phyloP scores from a whole-genome alignment of 2,888 invertebrate genomes.

The Holacanthella duospinosa region DNA sequence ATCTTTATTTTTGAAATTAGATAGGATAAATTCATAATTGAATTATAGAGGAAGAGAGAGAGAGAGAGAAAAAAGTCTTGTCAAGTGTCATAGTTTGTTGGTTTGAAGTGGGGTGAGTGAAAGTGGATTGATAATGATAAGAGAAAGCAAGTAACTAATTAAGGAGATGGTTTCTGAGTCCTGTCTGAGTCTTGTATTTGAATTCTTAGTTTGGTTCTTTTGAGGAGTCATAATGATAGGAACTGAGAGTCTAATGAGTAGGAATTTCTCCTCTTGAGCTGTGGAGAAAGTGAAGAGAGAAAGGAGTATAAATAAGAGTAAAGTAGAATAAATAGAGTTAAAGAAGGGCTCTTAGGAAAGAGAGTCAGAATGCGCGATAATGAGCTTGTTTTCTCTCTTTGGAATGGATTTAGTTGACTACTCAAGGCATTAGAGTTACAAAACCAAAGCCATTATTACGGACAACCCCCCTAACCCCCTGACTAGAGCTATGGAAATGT shows the following conservation, averaged over 20 bases:
- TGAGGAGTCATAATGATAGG: background rate
- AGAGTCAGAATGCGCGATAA: conserved; percentile 13
- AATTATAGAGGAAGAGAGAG: background rate
- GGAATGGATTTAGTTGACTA: background rate
- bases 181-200: background rate
- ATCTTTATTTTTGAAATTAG: background rate
- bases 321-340: background rate
- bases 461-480: background rate
- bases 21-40: background rate
- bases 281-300: background rate
- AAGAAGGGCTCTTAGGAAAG: background rate
- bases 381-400: conserved; percentile 16
- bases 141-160: conserved; percentile 9
- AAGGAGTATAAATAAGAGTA: background rate
- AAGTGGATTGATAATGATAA: conserved; percentile 7
- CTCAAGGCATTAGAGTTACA: background rate
- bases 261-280: background rate
- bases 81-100: background rate
- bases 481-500: background rate
- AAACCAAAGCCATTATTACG: background rate
- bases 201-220: background rate
- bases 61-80: background rate
- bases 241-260: background rate
- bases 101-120: background rate
- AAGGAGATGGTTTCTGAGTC: conserved; percentile 6